Percentiles rank a stretch among this genome's conserved stretches.
These are phyloP conservation scores for Bufotes viridis DNA, from an alignment of 2,797 vertebrate genomes.

Conservation along the genomic window DNA sequence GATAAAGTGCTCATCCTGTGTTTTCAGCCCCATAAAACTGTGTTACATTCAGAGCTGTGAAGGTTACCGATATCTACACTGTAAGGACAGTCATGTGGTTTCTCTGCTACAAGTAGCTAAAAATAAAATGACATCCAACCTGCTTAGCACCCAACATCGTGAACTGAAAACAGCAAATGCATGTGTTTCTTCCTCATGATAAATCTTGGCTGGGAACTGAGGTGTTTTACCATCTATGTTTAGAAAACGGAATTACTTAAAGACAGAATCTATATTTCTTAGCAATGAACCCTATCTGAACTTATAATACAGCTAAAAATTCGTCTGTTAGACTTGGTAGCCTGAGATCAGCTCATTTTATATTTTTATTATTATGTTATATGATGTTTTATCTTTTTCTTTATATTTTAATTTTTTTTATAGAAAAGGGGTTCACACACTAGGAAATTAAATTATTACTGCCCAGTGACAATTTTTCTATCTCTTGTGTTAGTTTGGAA, in stretches of 20 bases:
- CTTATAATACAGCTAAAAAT: neutral
- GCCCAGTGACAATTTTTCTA: no score
- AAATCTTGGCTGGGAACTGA: constrained; percentile 8
- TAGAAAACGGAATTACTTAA: constrained; percentile 6
- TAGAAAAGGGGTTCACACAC: no score
- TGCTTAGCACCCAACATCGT: constrained; percentile 45
- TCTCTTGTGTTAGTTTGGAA: no score
- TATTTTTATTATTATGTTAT: neutral
- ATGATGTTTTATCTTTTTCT: neutral
- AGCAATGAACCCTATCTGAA: neutral
- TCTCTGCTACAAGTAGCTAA: constrained; percentile 44
- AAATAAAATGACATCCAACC: constrained; percentile 52
- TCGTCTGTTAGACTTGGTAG: neutral
- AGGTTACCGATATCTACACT: constrained; percentile 49
- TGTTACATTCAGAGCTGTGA: constrained; percentile 43
- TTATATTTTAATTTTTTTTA: neutral
- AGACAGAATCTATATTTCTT: neutral
- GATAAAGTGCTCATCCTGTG: neutral
- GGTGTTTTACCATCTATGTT: constrained; percentile 33
- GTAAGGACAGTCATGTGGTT: constrained; percentile 36
- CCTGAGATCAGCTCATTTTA: neutral
- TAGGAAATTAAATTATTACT: no score
- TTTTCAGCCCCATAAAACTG: neutral
- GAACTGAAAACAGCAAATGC: constrained; percentile 39
- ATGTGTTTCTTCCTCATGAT: constrained; percentile 39